These are phyloP conservation scores for Eriosoma lanigerum DNA, from an alignment of 1,140 invertebrate species.

Conservation along the genomic window DNA sequence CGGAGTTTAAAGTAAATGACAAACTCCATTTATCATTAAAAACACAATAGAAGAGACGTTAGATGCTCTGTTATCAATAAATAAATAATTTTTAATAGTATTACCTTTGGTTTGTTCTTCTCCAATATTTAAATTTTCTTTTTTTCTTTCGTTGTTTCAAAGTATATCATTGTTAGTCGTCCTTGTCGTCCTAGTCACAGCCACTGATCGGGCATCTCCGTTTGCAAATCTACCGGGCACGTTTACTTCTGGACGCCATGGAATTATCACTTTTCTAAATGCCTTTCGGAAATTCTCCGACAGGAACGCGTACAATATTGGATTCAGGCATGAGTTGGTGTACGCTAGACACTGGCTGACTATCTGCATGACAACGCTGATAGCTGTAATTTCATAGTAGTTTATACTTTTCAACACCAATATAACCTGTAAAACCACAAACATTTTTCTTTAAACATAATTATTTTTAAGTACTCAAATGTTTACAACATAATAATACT, in stretches of 20 bases:
- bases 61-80: too few species aligned
- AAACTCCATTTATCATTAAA: too few species aligned
- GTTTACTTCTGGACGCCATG: conserved; percentile 58
- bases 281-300: conserved; percentile 85
- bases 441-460: not conserved
- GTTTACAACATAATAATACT: too few species aligned
- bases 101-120: too few species aligned
- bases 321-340: conserved; percentile 93
- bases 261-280: conserved; percentile 70
- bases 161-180: conserved; percentile 54
- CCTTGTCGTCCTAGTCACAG: conserved; percentile 55
- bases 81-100: too few species aligned
- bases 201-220: conserved; percentile 55
- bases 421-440: conserved; percentile 67
- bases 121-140: not conserved
- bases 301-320: conserved; percentile 90
- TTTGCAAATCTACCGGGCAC: conserved; percentile 53
- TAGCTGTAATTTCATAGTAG: conserved; percentile 66
- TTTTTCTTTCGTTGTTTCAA: conserved; percentile 35
- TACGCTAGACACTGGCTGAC: conserved; percentile 89
- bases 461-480: too few species aligned
- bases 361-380: conserved; percentile 75
- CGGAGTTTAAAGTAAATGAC: too few species aligned
- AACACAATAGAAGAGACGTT: too few species aligned
- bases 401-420: conserved; percentile 76